Base-by-base conservation (phyloP, 2,888 invertebrate genomes). In the Hydropsyche betteni region DNA sequence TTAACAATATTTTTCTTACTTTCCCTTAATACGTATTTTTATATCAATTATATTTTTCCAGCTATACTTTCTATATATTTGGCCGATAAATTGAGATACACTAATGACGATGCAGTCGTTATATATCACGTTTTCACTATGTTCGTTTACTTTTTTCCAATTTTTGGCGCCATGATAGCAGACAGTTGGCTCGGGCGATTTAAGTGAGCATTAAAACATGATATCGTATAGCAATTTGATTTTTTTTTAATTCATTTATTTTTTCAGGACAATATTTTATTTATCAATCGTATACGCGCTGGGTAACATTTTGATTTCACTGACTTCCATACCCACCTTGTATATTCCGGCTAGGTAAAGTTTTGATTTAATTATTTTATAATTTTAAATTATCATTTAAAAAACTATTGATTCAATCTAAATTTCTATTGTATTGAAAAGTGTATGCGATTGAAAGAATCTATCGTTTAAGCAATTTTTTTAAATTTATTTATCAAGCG, bases 11-110 rank as follows among this genome's bases (percentile, higher is more conserved):
- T 3, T 36, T 7, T n/a, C 36, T n/a, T 16, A 52, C 6, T 24
- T 53, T 50, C 44, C 4, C 44, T 10, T 55, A 55, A 16, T 55
- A 55, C 6, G 1, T 55, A 55, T 34, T 64, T 64, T 64, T 44
- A 44, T 44, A 64, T 34, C 12, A 64, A 36, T 75, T 78, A 80
- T 76, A 64, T 50, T 61, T 74, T 88, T 88, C 69, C 86, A 98
- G 98, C 98, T n/a, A 93, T 98, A 80, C 89, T 99, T 80, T 92
- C 94, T 61, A 85, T 98, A 44, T 99, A 98, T 86, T 90, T 99
- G 74, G 91, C 90, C n/a, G 90, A 93, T 80, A 92, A 94, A 82
- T 86, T 98, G 79, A 85, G 87, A 0, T 96, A 92, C 84, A 83
- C 85, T 14, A 91, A 93, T 81, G 89, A 93, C 80, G 88, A 90